Conservation (phyloP, 2,888 invertebrate species). For the Hoplodrina blanda region DNA sequence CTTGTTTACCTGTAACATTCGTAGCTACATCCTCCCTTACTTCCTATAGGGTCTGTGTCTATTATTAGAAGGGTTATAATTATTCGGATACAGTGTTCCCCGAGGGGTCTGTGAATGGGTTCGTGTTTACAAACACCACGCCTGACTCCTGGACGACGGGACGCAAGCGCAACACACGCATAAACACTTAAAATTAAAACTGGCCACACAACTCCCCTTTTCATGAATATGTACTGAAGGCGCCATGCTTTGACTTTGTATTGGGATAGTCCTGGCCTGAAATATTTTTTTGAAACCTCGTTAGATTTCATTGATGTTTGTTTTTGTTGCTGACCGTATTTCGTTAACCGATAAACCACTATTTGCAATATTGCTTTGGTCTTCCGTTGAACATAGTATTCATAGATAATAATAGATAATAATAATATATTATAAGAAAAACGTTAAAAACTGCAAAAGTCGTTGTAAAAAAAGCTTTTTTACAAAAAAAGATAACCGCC, state of each 20-base stretch:
- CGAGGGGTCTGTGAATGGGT: slow-evolving; percentile 74
- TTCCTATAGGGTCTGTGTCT: slow-evolving; percentile 58
- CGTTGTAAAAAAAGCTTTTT: no score
- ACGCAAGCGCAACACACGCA: slow-evolving; percentile 71
- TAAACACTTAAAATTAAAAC: slow-evolving; percentile 82
- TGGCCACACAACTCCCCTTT: slow-evolving; percentile 66
- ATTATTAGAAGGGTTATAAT: slow-evolving; percentile 67
- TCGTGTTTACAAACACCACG: slow-evolving; percentile 89
- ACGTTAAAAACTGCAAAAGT: neutral
- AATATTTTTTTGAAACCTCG: neutral
- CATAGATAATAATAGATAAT: no score
- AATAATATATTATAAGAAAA: no score
- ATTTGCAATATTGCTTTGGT: no score
- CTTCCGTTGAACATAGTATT: no score
- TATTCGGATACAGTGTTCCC: slow-evolving; percentile 53
- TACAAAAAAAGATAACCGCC: no score
- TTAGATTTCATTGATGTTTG: neutral
- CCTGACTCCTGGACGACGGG: slow-evolving; percentile 68
- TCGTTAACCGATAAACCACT: neutral
- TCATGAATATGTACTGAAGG: slow-evolving; percentile 51
- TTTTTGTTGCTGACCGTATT: neutral
- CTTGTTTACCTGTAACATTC: slow-evolving; percentile 54
- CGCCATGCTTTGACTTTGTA: slow-evolving; percentile 35
- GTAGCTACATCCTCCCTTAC: slow-evolving; percentile 57
- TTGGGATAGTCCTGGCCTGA: slow-evolving; percentile 49